Base-by-base conservation (phyloP, 2,113 vertebrate species). In the Coracopsis vasa region DNA sequence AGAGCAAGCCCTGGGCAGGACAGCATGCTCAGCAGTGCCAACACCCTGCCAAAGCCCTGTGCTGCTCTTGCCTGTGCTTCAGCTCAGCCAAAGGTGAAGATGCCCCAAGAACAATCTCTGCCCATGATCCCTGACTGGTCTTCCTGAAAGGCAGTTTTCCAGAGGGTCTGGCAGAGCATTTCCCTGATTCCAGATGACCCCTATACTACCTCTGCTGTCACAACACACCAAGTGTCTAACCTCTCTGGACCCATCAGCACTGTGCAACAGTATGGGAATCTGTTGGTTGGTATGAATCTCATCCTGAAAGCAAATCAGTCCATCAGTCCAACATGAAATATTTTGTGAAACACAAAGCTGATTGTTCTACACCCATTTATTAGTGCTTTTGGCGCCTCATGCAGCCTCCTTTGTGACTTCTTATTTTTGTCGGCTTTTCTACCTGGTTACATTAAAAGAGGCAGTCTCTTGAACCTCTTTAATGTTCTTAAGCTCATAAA, bases 401-500 rank as follows among this genome's bases (percentile, higher is more conserved):
- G 86, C 11, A 4, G 41, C 19, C 28, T 88, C 72, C 82, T 90
- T 86, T 65, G 50, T 80, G 77, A 62, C 61, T 95, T 73, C 54
- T 70, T 69, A 47, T 66, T 86, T 93, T 93, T 60, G 61, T 86
- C 51, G 1, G 86, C 61, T 95, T 90, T 92, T 85, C 88, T 86
- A 62, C 58, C 48, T n/a, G 35, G 45, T 78, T 91, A 84, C 61
- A 82, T 88, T 88, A 61, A 80, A 92, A 58, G 44, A 92, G 54
- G 61, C 88, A 73, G 54, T 58, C 77, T 79, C 77, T 80, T 41
- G 35, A 90, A 70, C 50, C 48, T 67, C 66, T 87, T 77, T 86
- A 74, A 87, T 86, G 88, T 65, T 90, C 89, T 80, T 78, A 75
- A 94, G 81, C 60, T 89, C 93, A 33, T 69, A 93, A 95, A 88